These are phyloP conservation scores for Echinometra lucunter DNA, from an alignment of 53 echinoderm and acorn worm species.

Conservation along the genomic window DNA sequence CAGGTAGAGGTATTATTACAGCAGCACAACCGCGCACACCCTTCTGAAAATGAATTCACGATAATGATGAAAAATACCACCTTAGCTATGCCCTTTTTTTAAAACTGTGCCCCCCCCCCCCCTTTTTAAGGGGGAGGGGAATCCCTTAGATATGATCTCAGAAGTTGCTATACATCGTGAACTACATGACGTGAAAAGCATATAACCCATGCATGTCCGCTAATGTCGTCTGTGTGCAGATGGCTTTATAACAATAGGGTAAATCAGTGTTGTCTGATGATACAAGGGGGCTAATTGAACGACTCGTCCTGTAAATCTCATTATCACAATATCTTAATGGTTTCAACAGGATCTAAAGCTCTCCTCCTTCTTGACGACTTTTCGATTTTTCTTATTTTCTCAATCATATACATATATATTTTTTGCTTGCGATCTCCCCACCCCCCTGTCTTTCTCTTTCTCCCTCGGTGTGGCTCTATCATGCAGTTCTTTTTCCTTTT, in stretches of 20 bases:
- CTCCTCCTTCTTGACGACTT: neutral
- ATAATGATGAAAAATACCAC: too few species aligned
- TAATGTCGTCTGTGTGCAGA: neutral
- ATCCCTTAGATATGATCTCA: too few species aligned
- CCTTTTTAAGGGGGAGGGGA: too few species aligned
- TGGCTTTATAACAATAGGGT: neutral
- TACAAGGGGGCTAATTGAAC: neutral
- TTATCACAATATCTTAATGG: neutral
- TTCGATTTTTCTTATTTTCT: neutral
- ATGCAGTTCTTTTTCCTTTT: neutral
- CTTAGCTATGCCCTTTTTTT: too few species aligned
- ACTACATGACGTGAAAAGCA: neutral
- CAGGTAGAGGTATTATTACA: too few species aligned
- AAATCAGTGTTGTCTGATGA: neutral
- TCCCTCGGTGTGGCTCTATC: too few species aligned
- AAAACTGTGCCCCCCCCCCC: too few species aligned
- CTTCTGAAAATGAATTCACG: too few species aligned
- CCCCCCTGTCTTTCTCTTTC: neutral
- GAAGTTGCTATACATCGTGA: neutral
- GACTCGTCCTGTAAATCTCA: neutral
- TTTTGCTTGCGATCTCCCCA: neutral
- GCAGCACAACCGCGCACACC: too few species aligned
- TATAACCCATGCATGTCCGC: too few species aligned
- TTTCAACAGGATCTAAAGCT: neutral
- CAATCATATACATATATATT: too few species aligned